phyloP scores from a whole-genome alignment of 2,888 invertebrate species.

The Nudaria mundana region DNA sequence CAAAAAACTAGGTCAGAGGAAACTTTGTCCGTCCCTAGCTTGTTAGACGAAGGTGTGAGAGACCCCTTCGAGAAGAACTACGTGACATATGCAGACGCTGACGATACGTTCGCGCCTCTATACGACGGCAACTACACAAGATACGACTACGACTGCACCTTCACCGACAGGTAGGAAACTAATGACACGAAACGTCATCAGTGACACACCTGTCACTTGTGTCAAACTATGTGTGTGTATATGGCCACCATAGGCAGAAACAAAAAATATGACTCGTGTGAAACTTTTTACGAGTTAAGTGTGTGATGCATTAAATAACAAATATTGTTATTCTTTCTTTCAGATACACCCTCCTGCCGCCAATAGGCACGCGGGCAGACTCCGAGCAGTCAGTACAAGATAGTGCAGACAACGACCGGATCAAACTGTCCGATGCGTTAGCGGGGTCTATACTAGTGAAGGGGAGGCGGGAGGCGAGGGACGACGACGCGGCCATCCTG shows the following conservation, averaged over 20 bases:
- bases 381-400: slow-evolving; percentile 44
- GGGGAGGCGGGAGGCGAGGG: slow-evolving; percentile 27
- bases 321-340: no score
- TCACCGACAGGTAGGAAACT: slow-evolving; percentile 41
- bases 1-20: slow-evolving; percentile 75
- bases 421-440: slow-evolving; percentile 37
- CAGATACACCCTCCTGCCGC: slow-evolving; percentile 56
- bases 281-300: no score
- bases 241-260: no score
- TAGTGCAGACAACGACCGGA: slow-evolving; percentile 27
- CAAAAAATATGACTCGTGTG: no score
- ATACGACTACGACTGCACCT: slow-evolving; percentile 59
- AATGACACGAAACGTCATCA: no score
- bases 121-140: slow-evolving; percentile 56
- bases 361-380: slow-evolving; percentile 45
- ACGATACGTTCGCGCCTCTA: slow-evolving; percentile 49
- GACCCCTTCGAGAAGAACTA: slow-evolving; percentile 30
- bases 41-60: slow-evolving; percentile 46
- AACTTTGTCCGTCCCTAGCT: slow-evolving; percentile 54
- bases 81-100: slow-evolving; percentile 41
- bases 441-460: slow-evolving; percentile 49
- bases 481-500: slow-evolving; percentile 45
- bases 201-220: no score
- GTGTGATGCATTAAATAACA: no score
- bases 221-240: no score